Conservation (phyloP, 2,888 invertebrate species). For the Plagiodera versicolora region DNA sequence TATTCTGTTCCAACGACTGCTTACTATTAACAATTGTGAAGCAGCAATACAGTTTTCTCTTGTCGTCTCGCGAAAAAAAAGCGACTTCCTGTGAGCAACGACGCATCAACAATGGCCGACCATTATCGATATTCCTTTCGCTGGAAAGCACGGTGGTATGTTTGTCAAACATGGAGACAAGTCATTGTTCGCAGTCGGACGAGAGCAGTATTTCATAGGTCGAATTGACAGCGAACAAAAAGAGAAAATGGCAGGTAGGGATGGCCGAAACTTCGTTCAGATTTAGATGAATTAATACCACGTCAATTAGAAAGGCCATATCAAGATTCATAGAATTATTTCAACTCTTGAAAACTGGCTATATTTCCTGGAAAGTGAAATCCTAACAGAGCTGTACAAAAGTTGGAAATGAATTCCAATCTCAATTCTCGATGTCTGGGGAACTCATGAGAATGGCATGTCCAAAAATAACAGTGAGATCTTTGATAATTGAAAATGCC, state of each 20-base stretch:
- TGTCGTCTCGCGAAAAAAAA: too few relatives aligned
- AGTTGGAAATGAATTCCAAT: too few relatives aligned
- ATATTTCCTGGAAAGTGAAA: too few relatives aligned
- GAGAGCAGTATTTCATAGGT: slow-evolving; percentile 20
- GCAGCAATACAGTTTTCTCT: too few relatives aligned
- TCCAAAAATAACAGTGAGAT: not conserved
- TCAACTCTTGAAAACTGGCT: too few relatives aligned
- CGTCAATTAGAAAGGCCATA: not conserved
- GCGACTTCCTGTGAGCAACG: not conserved
- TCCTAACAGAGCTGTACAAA: too few relatives aligned
- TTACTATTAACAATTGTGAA: too few relatives aligned
- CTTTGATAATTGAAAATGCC: not conserved
- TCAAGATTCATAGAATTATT: not conserved
- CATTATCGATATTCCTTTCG: slow-evolving; percentile 22
- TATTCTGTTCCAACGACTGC: too few relatives aligned
- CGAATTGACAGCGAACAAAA: not conserved
- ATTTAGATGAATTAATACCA: not conserved
- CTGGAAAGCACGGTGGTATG: slow-evolving; percentile 20
- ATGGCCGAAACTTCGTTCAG: not conserved
- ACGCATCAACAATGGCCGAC: not conserved
- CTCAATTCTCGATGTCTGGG: not conserved
- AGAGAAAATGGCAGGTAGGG: not conserved
- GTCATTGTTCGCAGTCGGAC: slow-evolving; percentile 22
- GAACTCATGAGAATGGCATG: not conserved
- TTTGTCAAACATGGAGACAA: slow-evolving; percentile 25